Percentiles rank a stretch among this genome's conserved stretches.
These are phyloP conservation scores for Thyatira batis DNA, from an alignment of 2,888 invertebrate genomes.

Conservation along the genomic window DNA sequence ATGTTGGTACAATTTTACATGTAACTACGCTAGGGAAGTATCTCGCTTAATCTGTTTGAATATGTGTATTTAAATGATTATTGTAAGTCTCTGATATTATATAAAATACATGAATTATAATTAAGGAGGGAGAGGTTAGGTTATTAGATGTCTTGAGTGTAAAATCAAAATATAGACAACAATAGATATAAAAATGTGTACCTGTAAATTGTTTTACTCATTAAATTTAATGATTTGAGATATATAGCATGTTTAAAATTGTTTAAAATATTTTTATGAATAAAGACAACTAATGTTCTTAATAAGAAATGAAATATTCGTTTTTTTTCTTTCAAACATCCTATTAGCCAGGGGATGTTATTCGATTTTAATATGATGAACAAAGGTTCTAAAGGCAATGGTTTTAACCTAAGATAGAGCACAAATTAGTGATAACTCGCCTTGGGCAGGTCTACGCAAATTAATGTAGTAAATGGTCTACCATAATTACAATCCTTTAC, in stretches of 20 bases:
- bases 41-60: neutral
- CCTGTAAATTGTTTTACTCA: slow-evolving; percentile 38
- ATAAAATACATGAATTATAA: slow-evolving; percentile 16
- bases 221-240: slow-evolving; percentile 18
- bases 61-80: neutral
- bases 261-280: slow-evolving; percentile 32
- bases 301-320: neutral
- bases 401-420: neutral
- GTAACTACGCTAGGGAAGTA: neutral
- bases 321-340: neutral
- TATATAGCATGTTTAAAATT: slow-evolving; percentile 15
- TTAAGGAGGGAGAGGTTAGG: slow-evolving; percentile 58
- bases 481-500: neutral
- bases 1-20: neutral
- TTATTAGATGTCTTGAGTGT: slow-evolving; percentile 26
- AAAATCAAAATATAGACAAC: slow-evolving; percentile 30
- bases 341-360: neutral
- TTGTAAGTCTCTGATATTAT: slow-evolving; percentile 9
- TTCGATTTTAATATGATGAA: neutral
- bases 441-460: neutral
- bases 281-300: slow-evolving; percentile 17
- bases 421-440: neutral
- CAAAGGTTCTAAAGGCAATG: neutral
- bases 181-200: slow-evolving; percentile 32
- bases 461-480: neutral